A percentile compares a stretch with the other conserved stretches of the same genome.
Evolutionary conservation across 2,797 vertebrate genomes (phyloP).

Genomic region (Sciurus vulgaris): DNA sequence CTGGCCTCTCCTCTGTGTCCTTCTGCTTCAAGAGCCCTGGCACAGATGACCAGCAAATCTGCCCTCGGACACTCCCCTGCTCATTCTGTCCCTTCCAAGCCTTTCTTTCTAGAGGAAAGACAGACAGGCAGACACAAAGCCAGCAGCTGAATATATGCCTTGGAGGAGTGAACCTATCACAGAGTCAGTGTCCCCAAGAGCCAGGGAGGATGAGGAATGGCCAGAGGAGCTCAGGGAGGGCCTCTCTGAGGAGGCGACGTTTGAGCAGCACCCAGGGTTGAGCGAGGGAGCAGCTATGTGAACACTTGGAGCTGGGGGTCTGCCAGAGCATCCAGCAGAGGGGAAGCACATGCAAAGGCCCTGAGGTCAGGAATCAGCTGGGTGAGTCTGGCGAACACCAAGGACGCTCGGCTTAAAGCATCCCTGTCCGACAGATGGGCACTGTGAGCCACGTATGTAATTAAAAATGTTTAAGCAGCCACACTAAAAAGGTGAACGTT

Average conservation of each 20-base stretch:
- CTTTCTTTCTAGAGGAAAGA: not conserved
- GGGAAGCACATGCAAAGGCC: not conserved
- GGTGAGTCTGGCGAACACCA: not conserved
- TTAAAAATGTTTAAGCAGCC: not conserved
- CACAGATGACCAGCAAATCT: not conserved
- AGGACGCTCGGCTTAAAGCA: not conserved
- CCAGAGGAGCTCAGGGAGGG: not conserved
- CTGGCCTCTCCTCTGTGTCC: rapidly evolving
- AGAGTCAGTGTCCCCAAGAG: not conserved
- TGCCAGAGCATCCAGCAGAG: not conserved
- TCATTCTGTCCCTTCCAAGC: not conserved
- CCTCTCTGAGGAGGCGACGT: not conserved
- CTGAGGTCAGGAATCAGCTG: rapidly evolving
- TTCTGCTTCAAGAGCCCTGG: not conserved
- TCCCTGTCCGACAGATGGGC: rapidly evolving
- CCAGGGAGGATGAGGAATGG: rapidly evolving
- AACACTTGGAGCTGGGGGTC: rapidly evolving
- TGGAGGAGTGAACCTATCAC: not conserved
- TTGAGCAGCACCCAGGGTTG: not conserved
- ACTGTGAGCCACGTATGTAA: rapidly evolving
- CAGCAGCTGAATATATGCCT: not conserved
- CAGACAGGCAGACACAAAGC: too few species aligned
- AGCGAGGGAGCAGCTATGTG: not conserved
- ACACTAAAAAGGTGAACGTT: not conserved
- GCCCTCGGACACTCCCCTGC: too few species aligned